Percentiles rank a stretch among this genome's conserved stretches.
Evolutionary conservation across 2,797 vertebrate genomes (phyloP).

Genomic region (Epinephelus malabaricus): DNA sequence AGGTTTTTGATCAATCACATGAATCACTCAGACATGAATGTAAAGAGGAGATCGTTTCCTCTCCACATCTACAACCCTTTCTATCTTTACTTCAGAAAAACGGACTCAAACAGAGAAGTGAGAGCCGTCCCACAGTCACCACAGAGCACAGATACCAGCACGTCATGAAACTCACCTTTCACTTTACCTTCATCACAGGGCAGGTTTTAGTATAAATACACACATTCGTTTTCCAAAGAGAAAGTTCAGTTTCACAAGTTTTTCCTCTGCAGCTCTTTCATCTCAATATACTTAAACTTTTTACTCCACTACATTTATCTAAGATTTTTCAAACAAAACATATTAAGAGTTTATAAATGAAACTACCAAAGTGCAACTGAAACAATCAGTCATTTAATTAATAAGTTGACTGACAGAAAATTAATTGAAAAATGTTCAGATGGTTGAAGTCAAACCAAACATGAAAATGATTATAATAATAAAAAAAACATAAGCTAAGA

Average conservation of each 20-base stretch:
- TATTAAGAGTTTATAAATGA: too few species aligned
- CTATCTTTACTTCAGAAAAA: constrained; percentile 19
- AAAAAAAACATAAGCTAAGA: too few species aligned
- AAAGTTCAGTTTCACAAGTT: constrained; percentile 10
- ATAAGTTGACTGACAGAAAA: too few species aligned
- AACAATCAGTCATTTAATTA: too few species aligned
- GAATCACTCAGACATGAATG: constrained; percentile 2
- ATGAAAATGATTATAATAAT: too few species aligned
- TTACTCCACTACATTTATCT: not conserved
- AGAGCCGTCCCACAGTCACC: constrained; percentile 52
- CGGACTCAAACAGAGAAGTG: constrained; percentile 73
- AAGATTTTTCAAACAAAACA: too few species aligned
- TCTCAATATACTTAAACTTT: not conserved
- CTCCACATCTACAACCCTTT: not conserved
- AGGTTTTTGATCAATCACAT: not conserved
- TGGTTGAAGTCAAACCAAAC: too few species aligned
- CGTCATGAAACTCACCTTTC: constrained; percentile 65
- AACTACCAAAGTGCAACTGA: too few species aligned
- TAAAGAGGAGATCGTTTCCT: constrained; percentile 5
- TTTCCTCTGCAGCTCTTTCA: not conserved
- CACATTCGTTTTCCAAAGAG: constrained; percentile 30
- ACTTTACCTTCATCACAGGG: constrained; percentile 20
- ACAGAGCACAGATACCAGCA: constrained; percentile 2
- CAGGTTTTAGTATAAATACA: not conserved
- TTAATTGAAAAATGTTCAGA: too few species aligned